Percentiles rank a stretch among this genome's conserved stretches.
These are phyloP conservation scores for Drosophila fuyamai DNA, from an alignment of 1,140 invertebrate genomes.

Conservation along the genomic window DNA sequence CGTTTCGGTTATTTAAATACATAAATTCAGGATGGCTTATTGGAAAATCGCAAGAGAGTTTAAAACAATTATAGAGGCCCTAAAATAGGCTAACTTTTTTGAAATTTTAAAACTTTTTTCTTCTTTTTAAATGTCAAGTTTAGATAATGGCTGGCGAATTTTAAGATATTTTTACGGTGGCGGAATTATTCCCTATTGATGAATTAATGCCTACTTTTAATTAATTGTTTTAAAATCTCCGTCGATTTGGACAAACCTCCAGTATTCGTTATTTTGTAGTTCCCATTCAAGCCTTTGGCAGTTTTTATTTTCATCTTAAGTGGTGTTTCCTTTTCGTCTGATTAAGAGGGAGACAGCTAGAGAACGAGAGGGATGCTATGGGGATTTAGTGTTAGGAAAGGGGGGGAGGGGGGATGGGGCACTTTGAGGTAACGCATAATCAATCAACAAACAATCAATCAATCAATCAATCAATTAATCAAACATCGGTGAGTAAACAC, in stretches of 20 bases:
- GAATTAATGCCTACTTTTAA: neutral
- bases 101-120: neutral
- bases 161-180: neutral
- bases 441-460: conserved; percentile 34
- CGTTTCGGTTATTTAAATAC: conserved; percentile 17
- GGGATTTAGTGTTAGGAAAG: neutral
- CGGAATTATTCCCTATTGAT: neutral
- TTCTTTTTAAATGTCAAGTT: neutral
- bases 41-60: conserved; percentile 8
- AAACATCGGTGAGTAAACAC: conserved; percentile 12
- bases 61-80: neutral
- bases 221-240: conserved; percentile 21
- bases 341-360: conserved; percentile 24
- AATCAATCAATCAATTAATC: conserved; percentile 25
- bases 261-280: conserved; percentile 15
- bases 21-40: neutral
- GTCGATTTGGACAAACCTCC: neutral
- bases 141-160: neutral
- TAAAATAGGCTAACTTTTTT: neutral
- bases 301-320: conserved; percentile 57
- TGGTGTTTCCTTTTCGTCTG: conserved; percentile 52
- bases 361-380: neutral
- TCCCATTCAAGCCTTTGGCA: conserved; percentile 62
- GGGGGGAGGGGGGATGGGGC: conserved; percentile 16
- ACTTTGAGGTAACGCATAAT: conserved; percentile 53